Base-by-base conservation (phyloP, 2,113 vertebrate species). In the Chloropsis cyanopogon region DNA sequence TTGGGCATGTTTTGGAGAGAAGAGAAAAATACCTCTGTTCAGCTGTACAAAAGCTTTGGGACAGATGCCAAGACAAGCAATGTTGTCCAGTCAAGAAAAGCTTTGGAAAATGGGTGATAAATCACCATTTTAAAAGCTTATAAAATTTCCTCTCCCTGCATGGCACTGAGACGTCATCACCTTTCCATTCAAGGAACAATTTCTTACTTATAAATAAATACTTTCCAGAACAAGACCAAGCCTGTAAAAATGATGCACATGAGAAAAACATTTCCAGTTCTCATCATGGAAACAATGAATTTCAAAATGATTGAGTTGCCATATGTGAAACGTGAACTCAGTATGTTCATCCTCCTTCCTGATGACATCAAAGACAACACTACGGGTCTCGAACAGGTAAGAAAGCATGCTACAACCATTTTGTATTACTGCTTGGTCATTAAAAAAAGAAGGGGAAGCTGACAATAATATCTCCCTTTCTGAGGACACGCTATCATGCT, bases 331-430 rank as follows among this genome's bases (percentile, higher is more conserved):
- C 95, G 53, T 1, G 98, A 98, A 44, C 97, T 99, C 77, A 99
- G 99, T 95, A 98, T 99, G 98, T 91, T 99, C 72, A 95, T 99
- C 79, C 91, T 99, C 46, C 97, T 99, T 15, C 99, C 99, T 1
- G 96, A 86, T 64, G 91, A 97, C 4, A 95, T 98, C 1, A 88
- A 94, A 39, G 98, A 98, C 33, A 70, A 52, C 21, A 95, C 95
- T 13, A 98, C 97, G 0, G 98, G 98, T n/a, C 97, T 99, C 3
- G 96, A 98, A 91, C 97, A 98, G 98, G 99, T 99, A 97, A 86
- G 89, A 46, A 39, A 29, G 10, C 5, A 11, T 9, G 47, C 37
- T 44, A 13, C 14, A 53, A 22, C n/a, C 21, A 50, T 71, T 84
- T 70, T 63, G 25, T 70, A 37, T 41, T 37, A 61, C 12, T 22